These are phyloP conservation scores for Thereva unica DNA, from an alignment of 2,888 invertebrate genomes.

Conservation along the genomic window DNA sequence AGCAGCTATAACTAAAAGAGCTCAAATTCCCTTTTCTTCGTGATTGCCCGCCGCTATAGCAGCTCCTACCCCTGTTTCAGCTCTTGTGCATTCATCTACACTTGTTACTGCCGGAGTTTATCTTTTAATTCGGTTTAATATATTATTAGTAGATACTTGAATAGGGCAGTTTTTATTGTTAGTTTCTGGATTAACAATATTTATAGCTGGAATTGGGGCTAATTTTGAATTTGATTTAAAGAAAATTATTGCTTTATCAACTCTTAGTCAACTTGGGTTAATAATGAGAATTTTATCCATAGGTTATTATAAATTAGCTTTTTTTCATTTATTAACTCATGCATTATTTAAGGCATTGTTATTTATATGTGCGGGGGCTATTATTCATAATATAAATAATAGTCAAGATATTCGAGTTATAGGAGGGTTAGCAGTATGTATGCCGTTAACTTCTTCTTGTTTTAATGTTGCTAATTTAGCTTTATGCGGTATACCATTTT, in stretches of 20 bases:
- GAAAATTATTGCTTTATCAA: constrained; percentile 78
- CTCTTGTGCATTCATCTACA: constrained; percentile 78
- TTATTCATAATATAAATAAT: constrained; percentile 69
- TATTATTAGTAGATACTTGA: constrained; percentile 57
- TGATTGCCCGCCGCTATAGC: constrained; percentile 77
- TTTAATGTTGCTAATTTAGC: constrained; percentile 65
- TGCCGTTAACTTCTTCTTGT: constrained; percentile 60
- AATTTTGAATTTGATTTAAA: constrained; percentile 73
- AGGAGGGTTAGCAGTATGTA: constrained; percentile 59
- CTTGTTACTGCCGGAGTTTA: constrained; percentile 77
- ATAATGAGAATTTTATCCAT: constrained; percentile 70
- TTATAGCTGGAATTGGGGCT: constrained; percentile 65
- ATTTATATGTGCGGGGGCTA: constrained; percentile 71
- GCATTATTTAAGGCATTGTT: constrained; percentile 77
- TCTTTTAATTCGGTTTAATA: constrained; percentile 72
- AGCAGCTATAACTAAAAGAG: constrained; percentile 74
- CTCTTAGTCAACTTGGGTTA: constrained; percentile 74
- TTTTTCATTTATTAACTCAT: constrained; percentile 75
- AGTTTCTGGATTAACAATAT: constrained; percentile 64
- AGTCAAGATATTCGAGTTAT: constrained; percentile 71
- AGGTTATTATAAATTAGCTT: constrained; percentile 63
- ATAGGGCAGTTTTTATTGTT: constrained; percentile 62
- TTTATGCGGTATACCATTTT: constrained; percentile 68
- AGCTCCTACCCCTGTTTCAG: constrained; percentile 75
- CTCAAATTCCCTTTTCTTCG: constrained; percentile 79